Evolutionary conservation across 2,113 vertebrate genomes (phyloP), one percentile per base, ranked within the genome.

Genomic region (Odocoileus hemionus): DNA sequence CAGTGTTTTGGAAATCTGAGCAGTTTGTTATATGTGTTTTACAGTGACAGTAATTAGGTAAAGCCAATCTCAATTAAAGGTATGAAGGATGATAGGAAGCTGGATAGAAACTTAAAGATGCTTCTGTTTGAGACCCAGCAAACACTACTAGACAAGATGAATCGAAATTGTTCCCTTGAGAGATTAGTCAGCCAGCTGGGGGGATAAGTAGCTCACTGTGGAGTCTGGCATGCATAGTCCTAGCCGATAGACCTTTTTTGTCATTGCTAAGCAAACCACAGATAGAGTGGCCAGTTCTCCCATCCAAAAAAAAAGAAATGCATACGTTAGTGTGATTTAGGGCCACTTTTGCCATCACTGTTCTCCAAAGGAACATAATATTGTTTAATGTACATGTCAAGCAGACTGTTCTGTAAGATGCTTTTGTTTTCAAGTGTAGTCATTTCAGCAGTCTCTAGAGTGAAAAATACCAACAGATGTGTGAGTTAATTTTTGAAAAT

Each of bases 291-390:
- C 70, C 92, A 85, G 70, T 36, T 85, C 45, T 52, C 36, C 57
- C 54, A 2, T 74, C 57, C 25, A 17, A 33, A 70, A 52, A 26
- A 11, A 26, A 10, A 60, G 36, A 78, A 47, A 2, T 11, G 6
- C 15, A 43, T 43, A 43, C 7, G 0, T n/a, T 76, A 11, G 7
- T 19, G 76, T 19, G 74, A 50, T 21, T 26, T 50, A 67, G 50
- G 88, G 86, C 95, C 67, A 26, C 96, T 50, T 6, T 60, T 21
- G 50, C 54, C 76, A 78, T 43, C 36, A 2, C 88, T 55, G 80
- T 96, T 95, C 92, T 74, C 95, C 97, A 97, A 92, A 98, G 98
- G 97, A 97, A 97, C 58, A 16, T 95, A 96, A 26, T 83, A 0
- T 3, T 76, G n/a, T 70, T 97, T 93, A 94, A 86, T 96, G 91